A percentile compares a stretch with the other conserved stretches of the same genome.
Conservation (phyloP, 2,113 vertebrate genomes). For the Gadus macrocephalus region DNA sequence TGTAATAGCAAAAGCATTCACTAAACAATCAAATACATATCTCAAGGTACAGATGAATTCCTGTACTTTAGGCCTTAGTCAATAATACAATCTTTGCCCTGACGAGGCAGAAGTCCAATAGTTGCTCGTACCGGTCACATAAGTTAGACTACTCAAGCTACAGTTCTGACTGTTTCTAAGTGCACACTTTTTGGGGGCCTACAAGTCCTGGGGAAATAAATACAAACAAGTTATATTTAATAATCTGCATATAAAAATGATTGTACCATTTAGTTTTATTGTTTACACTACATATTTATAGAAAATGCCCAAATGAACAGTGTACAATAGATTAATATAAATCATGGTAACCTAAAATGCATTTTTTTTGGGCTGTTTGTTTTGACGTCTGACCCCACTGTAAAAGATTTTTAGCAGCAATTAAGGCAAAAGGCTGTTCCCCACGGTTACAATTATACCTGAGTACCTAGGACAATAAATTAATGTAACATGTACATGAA, state of each 20-base stretch:
- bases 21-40: constrained; percentile 28
- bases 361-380: constrained; percentile 16
- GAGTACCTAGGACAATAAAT: constrained; percentile 51
- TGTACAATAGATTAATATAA: neutral
- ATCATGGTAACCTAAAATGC: constrained; percentile 1
- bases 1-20: neutral
- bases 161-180: neutral
- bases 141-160: constrained; percentile 24
- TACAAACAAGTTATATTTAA: neutral
- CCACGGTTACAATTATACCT: constrained; percentile 60
- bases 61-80: constrained; percentile 27
- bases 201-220: constrained; percentile 24
- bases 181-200: constrained; percentile 28
- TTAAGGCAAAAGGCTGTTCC: constrained; percentile 64
- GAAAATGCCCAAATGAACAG: too few species aligned
- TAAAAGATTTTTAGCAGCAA: constrained; percentile 54
- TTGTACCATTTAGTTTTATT: neutral
- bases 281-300: neutral
- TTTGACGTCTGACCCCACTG: constrained; percentile 32
- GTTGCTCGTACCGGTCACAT: constrained; percentile 32
- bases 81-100: constrained; percentile 45
- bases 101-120: constrained; percentile 37
- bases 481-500: constrained; percentile 27
- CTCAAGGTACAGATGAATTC: constrained; percentile 43
- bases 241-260: neutral